A percentile compares a stretch with the other conserved stretches of the same genome.
Evolutionary conservation across 2,113 vertebrate genomes (phyloP).

Genomic region (Gyps fulvus): DNA sequence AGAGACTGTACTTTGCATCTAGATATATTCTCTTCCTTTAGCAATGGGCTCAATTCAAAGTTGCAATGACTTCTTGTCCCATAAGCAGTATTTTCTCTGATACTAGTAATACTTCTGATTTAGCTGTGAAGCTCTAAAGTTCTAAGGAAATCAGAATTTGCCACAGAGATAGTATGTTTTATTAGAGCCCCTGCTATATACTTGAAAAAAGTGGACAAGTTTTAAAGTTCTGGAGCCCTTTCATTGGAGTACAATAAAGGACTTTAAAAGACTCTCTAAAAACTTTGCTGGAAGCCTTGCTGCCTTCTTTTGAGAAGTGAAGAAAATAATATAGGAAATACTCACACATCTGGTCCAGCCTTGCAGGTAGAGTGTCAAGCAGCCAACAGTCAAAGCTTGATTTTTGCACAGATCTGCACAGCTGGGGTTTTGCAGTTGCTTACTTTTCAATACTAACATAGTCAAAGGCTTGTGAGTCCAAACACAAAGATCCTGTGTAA

Average conservation of each 20-base stretch:
- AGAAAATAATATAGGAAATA: background rate
- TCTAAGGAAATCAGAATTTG: background rate
- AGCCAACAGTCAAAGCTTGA: background rate
- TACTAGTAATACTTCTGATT: background rate
- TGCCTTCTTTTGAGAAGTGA: background rate
- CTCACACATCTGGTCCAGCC: background rate
- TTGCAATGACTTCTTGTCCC: background rate
- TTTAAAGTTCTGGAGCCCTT: background rate
- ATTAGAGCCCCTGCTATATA: background rate
- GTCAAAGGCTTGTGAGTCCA: background rate
- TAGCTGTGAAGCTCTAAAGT: background rate
- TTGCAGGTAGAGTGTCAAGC: background rate
- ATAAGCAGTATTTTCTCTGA: background rate
- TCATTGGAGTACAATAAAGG: background rate
- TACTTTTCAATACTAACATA: background rate
- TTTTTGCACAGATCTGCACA: background rate
- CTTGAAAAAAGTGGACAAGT: background rate
- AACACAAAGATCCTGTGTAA: conserved; percentile 5
- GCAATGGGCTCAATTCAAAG: background rate
- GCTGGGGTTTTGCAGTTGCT: background rate
- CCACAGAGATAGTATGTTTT: background rate
- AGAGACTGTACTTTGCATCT: background rate
- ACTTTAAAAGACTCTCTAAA: background rate
- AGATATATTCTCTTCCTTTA: background rate
- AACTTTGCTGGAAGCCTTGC: background rate